These are phyloP conservation scores for Drosophila demipolita DNA, from an alignment of 2,888 invertebrate genomes.

Conservation along the genomic window DNA sequence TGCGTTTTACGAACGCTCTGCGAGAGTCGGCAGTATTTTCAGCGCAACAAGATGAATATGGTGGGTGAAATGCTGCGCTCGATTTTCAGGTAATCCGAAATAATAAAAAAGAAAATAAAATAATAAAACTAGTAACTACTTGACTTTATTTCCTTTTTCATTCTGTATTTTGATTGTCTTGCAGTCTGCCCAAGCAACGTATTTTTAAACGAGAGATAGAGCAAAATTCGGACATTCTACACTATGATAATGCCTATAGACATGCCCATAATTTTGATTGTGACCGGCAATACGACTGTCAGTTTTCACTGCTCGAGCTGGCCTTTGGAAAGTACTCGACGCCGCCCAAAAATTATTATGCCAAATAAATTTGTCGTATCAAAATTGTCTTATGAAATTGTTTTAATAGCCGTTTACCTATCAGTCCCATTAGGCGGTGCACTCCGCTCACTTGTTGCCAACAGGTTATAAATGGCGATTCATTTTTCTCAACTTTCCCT, in stretches of 20 bases:
- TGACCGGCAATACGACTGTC: conserved; percentile 87
- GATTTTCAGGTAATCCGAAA: conserved; percentile 88
- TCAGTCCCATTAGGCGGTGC: not conserved
- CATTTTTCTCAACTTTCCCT: conserved; percentile 60
- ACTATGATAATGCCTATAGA: conserved; percentile 89
- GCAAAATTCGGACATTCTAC: conserved; percentile 88
- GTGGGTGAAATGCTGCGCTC: conserved; percentile 90
- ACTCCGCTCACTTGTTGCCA: conserved; percentile 58
- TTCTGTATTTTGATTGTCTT: not conserved
- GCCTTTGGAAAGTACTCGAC: conserved; percentile 87
- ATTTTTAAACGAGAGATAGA: conserved; percentile 88
- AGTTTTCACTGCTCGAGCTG: conserved; percentile 90
- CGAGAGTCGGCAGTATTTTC: conserved; percentile 89
- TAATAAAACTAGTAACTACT: not conserved
- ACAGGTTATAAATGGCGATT: conserved; percentile 65
- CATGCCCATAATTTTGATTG: conserved; percentile 86
- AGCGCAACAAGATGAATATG: conserved; percentile 88
- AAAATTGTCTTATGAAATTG: conserved; percentile 55
- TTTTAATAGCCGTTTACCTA: conserved; percentile 50
- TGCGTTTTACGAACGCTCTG: conserved; percentile 91
- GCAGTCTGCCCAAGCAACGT: conserved; percentile 88
- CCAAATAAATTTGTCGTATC: conserved; percentile 62
- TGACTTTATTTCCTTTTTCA: not conserved
- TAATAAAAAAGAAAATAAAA: not conserved
- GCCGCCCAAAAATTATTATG: conserved; percentile 77